A percentile compares a stretch with the other conserved stretches of the same genome.
Evolutionary conservation across 2,888 invertebrate species (phyloP).

Genomic region (Andrena praecox): DNA sequence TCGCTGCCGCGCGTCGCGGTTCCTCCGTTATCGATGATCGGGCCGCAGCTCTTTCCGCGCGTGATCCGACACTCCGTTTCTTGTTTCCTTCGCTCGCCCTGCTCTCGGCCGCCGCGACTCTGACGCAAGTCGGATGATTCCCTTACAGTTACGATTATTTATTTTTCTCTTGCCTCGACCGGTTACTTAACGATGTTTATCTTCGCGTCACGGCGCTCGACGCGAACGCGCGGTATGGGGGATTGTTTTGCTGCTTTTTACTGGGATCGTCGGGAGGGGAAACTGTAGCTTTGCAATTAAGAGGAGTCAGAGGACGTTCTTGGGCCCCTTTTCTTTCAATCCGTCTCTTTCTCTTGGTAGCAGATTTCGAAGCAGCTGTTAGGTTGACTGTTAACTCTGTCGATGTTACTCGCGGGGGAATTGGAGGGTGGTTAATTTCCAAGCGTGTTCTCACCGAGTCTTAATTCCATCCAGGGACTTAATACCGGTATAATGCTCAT

Average conservation of each 20-base stretch:
- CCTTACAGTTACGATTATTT: not conserved
- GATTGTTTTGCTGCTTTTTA: not conserved
- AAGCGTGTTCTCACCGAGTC: not conserved
- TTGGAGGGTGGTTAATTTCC: not conserved
- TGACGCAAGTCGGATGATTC: not conserved
- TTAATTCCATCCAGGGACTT: too few relatives aligned
- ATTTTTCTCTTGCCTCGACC: not conserved
- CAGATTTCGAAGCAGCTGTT: too few relatives aligned
- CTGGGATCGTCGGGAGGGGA: too few relatives aligned
- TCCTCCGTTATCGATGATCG: constrained; percentile 4
- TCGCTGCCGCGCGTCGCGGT: not conserved
- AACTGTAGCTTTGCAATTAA: too few relatives aligned
- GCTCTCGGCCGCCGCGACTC: not conserved
- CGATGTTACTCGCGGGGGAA: too few relatives aligned
- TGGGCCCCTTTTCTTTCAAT: too few relatives aligned
- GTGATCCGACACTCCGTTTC: not conserved
- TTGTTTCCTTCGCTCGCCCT: not conserved
- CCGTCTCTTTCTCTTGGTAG: too few relatives aligned
- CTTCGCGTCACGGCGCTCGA: not conserved
- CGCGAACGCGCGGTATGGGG: not conserved
- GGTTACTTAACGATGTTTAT: not conserved
- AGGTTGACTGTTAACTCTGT: too few relatives aligned
- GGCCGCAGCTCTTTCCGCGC: too few relatives aligned
- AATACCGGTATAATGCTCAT: too few relatives aligned
- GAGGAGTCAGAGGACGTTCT: too few relatives aligned